Evolutionary conservation across 2,888 invertebrate species (phyloP).

Genomic region (Alsophila aescularia): DNA sequence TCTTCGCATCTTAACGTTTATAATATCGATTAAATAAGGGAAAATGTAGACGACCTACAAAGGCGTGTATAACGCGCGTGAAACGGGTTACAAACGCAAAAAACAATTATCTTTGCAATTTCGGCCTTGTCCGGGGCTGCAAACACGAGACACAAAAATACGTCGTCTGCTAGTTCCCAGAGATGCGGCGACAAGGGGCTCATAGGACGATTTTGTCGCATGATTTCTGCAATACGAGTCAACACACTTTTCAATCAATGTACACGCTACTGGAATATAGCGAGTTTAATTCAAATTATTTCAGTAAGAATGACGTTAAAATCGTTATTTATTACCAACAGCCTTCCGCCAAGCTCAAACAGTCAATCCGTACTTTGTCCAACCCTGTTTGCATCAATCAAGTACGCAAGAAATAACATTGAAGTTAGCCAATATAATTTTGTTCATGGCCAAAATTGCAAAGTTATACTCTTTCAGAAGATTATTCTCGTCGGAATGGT

Average conservation of each 20-base stretch:
- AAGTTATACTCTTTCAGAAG: not conserved
- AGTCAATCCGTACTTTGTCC: conserved; percentile 39
- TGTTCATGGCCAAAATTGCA: not conserved
- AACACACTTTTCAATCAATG: not conserved
- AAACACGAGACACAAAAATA: no score
- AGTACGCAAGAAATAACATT: not conserved
- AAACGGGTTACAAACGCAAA: no score
- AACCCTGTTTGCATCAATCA: conserved; percentile 7
- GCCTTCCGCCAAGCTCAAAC: conserved; percentile 52
- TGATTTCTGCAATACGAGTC: not conserved
- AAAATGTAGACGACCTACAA: no score
- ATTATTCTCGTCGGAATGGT: no score
- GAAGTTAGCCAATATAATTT: not conserved
- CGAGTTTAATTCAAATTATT: conserved; percentile 15
- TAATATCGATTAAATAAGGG: no score
- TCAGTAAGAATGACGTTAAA: conserved; percentile 26
- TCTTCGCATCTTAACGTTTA: no score
- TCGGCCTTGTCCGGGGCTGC: no score
- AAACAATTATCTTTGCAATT: no score
- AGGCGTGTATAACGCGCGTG: no score
- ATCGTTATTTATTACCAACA: conserved; percentile 44
- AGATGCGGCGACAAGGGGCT: no score
- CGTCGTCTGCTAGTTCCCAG: no score
- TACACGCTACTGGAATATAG: conserved; percentile 6
- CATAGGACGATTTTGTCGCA: no score